A percentile compares a stretch with the other conserved stretches of the same genome.
Conservation (phyloP, 2,888 invertebrate species). For the Acholoe squamosa region DNA sequence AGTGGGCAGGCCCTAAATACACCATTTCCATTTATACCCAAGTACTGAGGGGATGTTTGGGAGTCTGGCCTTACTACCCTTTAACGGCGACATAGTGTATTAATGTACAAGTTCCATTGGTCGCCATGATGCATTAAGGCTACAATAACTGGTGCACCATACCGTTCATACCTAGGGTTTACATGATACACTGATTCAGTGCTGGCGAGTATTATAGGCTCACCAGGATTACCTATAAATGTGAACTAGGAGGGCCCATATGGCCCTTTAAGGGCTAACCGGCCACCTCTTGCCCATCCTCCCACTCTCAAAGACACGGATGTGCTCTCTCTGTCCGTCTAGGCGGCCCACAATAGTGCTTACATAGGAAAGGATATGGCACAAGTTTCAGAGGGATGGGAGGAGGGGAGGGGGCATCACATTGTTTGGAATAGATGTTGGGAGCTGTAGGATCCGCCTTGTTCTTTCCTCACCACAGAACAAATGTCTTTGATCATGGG, state of each 20-base stretch:
- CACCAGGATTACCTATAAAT: no score
- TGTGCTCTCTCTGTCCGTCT: neutral
- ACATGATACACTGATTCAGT: no score
- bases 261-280: no score
- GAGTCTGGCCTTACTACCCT: no score
- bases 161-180: no score
- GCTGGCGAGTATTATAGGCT: no score
- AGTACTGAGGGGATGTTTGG: no score
- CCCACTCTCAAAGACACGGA: neutral
- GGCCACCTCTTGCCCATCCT: neutral
- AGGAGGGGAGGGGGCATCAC: neutral
- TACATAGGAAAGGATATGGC: slow-evolving; percentile 15
- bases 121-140: no score
- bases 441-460: neutral
- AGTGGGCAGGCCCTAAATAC: neutral
- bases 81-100: no score
- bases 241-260: no score
- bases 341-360: slow-evolving; percentile 20
- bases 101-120: no score
- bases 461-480: neutral
- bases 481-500: neutral
- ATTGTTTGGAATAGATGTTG: neutral
- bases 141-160: no score
- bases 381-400: neutral
- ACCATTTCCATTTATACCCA: neutral